These are phyloP conservation scores for Podiceps cristatus DNA, from an alignment of 2,113 vertebrate genomes.

Conservation along the genomic window DNA sequence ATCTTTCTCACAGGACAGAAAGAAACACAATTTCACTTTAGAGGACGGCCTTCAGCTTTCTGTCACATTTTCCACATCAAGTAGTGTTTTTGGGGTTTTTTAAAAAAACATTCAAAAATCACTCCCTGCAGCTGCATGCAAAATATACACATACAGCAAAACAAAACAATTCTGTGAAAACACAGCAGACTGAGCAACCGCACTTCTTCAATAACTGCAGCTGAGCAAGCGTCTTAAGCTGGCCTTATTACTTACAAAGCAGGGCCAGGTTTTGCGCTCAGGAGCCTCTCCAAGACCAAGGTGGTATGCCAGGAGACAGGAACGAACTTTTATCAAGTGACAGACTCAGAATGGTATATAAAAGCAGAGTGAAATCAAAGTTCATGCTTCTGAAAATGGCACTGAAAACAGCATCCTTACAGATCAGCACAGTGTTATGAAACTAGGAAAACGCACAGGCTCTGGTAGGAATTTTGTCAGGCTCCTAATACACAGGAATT, in stretches of 20 bases:
- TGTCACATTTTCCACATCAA: neutral
- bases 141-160: neutral
- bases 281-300: neutral
- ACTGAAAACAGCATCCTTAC: neutral
- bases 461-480: neutral
- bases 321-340: neutral
- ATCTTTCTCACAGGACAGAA: neutral
- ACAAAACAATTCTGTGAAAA: neutral
- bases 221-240: neutral
- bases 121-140: accelerated
- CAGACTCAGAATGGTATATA: neutral
- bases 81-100: too few relatives aligned
- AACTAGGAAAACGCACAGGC: neutral
- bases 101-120: neutral
- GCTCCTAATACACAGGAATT: neutral
- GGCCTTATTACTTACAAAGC: neutral
- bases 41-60: neutral
- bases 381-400: neutral
- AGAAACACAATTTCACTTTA: neutral
- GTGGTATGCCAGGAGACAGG: neutral
- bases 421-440: neutral
- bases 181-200: neutral
- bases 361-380: neutral
- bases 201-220: neutral
- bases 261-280: neutral